Evolutionary conservation across 2,113 vertebrate genomes (phyloP).

Genomic region (Myrmophylax atrothorax): DNA sequence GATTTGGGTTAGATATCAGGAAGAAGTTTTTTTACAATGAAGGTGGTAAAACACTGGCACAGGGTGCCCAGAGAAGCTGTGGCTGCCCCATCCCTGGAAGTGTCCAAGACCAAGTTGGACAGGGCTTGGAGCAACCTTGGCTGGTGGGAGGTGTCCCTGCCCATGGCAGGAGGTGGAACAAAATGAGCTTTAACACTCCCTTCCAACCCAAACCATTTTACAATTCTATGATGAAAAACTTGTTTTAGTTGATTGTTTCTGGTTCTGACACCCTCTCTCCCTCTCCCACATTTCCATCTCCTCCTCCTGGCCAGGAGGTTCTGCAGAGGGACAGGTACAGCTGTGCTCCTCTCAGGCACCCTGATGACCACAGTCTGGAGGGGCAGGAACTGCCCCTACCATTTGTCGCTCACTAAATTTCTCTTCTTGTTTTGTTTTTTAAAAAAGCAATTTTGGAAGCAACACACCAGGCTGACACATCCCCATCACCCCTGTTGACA

Average conservation of each 20-base stretch:
- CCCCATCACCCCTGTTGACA: accelerated
- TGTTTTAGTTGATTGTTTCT: not conserved
- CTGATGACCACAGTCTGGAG: not conserved
- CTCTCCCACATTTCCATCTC: not conserved
- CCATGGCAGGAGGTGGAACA: not conserved
- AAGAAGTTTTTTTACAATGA: not conserved
- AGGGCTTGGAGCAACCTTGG: not conserved
- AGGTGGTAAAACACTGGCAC: not conserved
- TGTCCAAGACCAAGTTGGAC: accelerated
- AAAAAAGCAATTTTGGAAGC: not conserved
- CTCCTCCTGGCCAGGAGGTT: not conserved
- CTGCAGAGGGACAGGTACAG: not conserved
- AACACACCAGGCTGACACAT: accelerated
- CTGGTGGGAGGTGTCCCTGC: not conserved
- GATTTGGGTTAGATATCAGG: not conserved
- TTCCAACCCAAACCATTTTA: not conserved
- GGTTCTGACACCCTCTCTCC: not conserved
- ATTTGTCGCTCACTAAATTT: not conserved
- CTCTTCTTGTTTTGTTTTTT: not conserved
- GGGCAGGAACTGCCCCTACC: not conserved
- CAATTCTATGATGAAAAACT: not conserved
- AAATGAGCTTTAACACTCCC: not conserved
- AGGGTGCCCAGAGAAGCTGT: not conserved
- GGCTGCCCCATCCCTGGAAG: not conserved
- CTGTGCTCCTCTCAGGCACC: not conserved